Evolutionary conservation across 2,888 invertebrate genomes (phyloP).

Genomic region (Cheilosia soror): DNA sequence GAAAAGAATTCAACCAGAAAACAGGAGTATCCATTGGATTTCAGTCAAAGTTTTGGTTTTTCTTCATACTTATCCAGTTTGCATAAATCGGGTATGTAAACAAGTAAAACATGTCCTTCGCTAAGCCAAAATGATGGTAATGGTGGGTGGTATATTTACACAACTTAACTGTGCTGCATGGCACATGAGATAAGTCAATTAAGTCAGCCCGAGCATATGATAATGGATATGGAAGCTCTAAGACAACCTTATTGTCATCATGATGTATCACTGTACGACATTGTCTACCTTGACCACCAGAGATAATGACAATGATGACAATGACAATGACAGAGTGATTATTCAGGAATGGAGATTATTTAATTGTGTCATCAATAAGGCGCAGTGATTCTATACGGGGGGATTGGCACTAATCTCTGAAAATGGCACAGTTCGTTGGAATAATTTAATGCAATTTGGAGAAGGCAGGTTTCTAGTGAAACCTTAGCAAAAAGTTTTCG

Average conservation of each 20-base stretch:
- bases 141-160: not conserved
- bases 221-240: not conserved
- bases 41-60: not conserved
- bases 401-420: not conserved
- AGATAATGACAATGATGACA: slow-evolving; percentile 1
- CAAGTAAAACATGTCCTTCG: slow-evolving; percentile 26
- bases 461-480: no score
- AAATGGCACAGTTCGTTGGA: no score
- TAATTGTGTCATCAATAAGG: slow-evolving; percentile 11
- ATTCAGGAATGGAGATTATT: slow-evolving; percentile 7
- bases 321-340: slow-evolving; percentile 21
- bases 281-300: not conserved
- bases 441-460: no score
- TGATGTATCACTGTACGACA: slow-evolving; percentile 14
- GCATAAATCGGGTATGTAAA: slow-evolving; percentile 20
- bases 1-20: slow-evolving; percentile 4
- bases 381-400: not conserved
- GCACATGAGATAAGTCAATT: slow-evolving; percentile 2
- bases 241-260: slow-evolving; percentile 3
- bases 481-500: no score
- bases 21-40: not conserved
- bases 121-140: not conserved
- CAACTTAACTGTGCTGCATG: not conserved
- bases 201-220: not conserved
- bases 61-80: slow-evolving; percentile 10